Evolutionary conservation across 2,888 invertebrate genomes (phyloP).

Genomic region (Sceliomorpha sp.): DNA sequence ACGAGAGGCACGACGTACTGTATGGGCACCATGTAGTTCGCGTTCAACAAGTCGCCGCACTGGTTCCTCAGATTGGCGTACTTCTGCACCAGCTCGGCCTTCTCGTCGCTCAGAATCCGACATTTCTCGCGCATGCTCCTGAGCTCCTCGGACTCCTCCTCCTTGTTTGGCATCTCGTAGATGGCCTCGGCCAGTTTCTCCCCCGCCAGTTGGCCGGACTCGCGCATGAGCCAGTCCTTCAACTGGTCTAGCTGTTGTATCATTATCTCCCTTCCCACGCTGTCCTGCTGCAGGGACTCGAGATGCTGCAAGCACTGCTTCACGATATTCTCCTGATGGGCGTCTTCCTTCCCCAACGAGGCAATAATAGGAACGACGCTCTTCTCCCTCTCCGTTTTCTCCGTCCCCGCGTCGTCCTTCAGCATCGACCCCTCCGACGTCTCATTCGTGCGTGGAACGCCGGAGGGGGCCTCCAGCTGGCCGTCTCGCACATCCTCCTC

Average conservation of each 20-base stretch:
- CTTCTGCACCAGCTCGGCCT: constrained; percentile 83
- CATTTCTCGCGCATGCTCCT: constrained; percentile 87
- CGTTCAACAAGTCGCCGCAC: constrained; percentile 83
- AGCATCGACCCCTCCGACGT: too few relatives aligned
- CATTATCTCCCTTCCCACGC: constrained; percentile 62
- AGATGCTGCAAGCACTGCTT: too few relatives aligned
- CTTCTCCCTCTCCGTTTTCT: too few relatives aligned
- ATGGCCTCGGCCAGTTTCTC: too few relatives aligned
- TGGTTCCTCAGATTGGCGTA: constrained; percentile 84
- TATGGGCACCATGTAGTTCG: constrained; percentile 83
- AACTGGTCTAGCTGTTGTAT: constrained; percentile 68
- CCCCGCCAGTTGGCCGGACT: constrained; percentile 67
- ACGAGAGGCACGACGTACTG: constrained; percentile 83
- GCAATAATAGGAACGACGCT: too few relatives aligned
- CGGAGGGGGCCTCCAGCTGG: too few relatives aligned
- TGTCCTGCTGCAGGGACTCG: too few relatives aligned
- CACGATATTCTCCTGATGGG: too few relatives aligned
- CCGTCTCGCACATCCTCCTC: too few relatives aligned
- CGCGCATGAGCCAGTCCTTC: constrained; percentile 70
- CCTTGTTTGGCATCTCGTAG: constrained; percentile 38
- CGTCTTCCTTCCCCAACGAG: too few relatives aligned
- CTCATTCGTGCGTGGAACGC: too few relatives aligned
- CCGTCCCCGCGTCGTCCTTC: too few relatives aligned
- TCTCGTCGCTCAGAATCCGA: constrained; percentile 85
- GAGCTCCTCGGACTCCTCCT: constrained; percentile 85